Conservation (phyloP, 2,113 vertebrate genomes). For the Alaudala cheleensis region DNA sequence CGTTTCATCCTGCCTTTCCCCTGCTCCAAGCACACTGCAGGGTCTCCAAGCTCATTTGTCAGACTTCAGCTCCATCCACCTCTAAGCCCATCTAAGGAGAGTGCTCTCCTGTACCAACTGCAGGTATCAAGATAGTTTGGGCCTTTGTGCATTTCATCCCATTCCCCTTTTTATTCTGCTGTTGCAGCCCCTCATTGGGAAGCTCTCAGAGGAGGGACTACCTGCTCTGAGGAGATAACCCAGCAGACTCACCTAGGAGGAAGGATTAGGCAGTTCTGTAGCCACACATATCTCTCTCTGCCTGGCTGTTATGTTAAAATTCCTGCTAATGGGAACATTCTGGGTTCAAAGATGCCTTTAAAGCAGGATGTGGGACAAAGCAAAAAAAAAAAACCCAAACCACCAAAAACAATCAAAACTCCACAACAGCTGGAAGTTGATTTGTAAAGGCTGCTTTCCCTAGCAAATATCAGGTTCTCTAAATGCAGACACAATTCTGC, state of each 20-base stretch:
- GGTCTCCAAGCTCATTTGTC: background rate
- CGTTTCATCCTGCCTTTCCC: background rate
- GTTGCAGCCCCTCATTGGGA: background rate
- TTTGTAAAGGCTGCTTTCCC: background rate
- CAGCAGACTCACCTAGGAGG: background rate
- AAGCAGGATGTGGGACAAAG: background rate
- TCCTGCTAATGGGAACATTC: background rate
- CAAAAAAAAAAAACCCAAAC: no score
- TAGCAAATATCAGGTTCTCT: background rate
- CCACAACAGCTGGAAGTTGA: background rate
- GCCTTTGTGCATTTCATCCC: background rate
- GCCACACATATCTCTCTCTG: background rate
- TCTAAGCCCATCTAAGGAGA: background rate
- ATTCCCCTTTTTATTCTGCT: background rate
- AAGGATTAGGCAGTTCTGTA: background rate
- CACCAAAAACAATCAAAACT: background rate
- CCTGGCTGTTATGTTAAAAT: background rate
- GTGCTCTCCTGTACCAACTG: rapidly evolving
- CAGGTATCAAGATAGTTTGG: background rate
- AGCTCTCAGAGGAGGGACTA: background rate
- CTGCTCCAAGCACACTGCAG: background rate
- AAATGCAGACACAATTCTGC: background rate
- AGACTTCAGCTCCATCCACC: background rate
- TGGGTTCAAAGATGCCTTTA: background rate
- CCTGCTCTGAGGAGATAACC: background rate